Percentiles rank a stretch among this genome's conserved stretches.
phyloP scores from a whole-genome alignment of 1,140 invertebrate species.

The Oncopodura yosiiana region DNA sequence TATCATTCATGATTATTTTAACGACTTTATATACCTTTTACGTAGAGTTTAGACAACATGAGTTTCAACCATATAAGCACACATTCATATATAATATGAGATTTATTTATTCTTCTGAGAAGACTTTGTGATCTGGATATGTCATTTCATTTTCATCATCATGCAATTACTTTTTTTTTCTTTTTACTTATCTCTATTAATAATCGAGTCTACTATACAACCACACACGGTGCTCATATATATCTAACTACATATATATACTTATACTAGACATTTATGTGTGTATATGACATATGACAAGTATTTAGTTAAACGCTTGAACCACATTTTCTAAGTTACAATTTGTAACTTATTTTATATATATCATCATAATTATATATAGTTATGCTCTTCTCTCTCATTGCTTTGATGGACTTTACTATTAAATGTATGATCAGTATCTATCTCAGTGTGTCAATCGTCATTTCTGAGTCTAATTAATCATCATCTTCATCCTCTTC shows the following conservation, averaged over 20 bases:
- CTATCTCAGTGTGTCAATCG: not conserved
- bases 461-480: not conserved
- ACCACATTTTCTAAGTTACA: not conserved
- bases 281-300: too few species aligned
- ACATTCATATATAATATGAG: not conserved
- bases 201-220: too few species aligned
- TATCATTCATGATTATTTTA: not conserved
- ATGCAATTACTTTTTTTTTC: too few species aligned
- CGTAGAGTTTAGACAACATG: not conserved
- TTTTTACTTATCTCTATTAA: too few species aligned
- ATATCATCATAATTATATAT: not conserved
- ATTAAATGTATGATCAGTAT: not conserved
- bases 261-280: too few species aligned
- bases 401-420: not conserved
- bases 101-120: too few species aligned
- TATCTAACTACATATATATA: too few species aligned
- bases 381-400: not conserved
- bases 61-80: not conserved
- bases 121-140: too few species aligned
- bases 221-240: too few species aligned
- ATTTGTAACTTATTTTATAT: not conserved
- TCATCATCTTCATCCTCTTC: constrained; percentile 32
- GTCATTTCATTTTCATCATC: too few species aligned
- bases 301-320: too few species aligned
- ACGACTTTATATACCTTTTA: not conserved